These are phyloP conservation scores for Rhaphigaster nebulosa DNA, from an alignment of 2,888 invertebrate genomes.

Conservation along the genomic window DNA sequence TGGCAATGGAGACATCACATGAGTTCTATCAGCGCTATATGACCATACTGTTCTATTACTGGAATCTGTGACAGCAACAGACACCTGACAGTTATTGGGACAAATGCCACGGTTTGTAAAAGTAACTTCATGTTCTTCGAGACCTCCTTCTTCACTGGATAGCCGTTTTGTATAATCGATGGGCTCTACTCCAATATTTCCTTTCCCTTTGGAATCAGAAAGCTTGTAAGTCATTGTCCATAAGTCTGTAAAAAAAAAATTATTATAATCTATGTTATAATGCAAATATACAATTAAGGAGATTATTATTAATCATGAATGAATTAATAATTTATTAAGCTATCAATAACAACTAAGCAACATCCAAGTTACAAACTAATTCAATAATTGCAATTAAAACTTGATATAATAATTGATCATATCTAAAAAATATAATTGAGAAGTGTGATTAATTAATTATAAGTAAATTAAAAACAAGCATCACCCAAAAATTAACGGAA, in stretches of 20 bases:
- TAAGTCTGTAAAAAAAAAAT: not conserved
- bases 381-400: too few relatives aligned
- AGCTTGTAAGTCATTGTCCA: slow-evolving; percentile 37
- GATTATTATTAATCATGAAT: not conserved
- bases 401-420: too few relatives aligned
- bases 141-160: slow-evolving; percentile 51
- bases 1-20: slow-evolving; percentile 66
- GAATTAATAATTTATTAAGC: too few relatives aligned
- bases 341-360: too few relatives aligned
- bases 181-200: slow-evolving; percentile 41
- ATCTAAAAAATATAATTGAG: too few relatives aligned
- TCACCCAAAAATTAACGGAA: too few relatives aligned
- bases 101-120: slow-evolving; percentile 77
- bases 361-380: too few relatives aligned
- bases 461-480: too few relatives aligned
- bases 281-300: not conserved
- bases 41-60: slow-evolving; percentile 67
- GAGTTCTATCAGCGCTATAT: slow-evolving; percentile 65
- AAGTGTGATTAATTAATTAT: too few relatives aligned
- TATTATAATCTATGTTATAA: not conserved
- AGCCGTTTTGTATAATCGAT: not conserved
- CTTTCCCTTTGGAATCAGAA: slow-evolving; percentile 46
- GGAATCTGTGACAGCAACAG: slow-evolving; percentile 73
- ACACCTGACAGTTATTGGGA: slow-evolving; percentile 77
- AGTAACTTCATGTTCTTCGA: slow-evolving; percentile 66